Percentiles rank a stretch among this genome's conserved stretches.
These are phyloP conservation scores for Calyptomena viridis DNA, from an alignment of 2,113 vertebrate species.

Conservation along the genomic window DNA sequence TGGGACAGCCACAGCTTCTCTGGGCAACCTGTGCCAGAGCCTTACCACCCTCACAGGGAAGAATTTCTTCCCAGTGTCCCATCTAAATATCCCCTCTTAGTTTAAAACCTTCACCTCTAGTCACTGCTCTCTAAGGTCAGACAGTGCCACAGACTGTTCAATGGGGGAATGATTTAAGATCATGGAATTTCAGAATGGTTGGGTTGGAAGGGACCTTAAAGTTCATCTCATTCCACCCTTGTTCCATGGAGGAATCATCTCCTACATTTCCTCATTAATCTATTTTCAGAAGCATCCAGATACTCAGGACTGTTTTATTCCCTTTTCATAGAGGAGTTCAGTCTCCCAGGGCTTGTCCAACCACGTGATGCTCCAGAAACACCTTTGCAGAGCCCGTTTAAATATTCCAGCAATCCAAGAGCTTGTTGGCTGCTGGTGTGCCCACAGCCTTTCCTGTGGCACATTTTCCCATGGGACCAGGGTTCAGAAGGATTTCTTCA, in stretches of 20 bases:
- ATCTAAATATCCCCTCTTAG: neutral
- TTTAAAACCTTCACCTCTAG: neutral
- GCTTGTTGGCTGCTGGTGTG: neutral
- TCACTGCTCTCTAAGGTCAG: neutral
- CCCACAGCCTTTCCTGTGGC: neutral
- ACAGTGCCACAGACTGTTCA: neutral
- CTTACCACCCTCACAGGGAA: neutral
- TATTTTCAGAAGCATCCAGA: neutral
- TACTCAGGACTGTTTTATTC: neutral
- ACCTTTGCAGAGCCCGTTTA: neutral
- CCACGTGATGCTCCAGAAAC: accelerated
- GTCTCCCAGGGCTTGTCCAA: neutral
- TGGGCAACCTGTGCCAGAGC: neutral
- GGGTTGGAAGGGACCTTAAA: neutral
- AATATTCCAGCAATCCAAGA: neutral
- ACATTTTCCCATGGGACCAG: accelerated
- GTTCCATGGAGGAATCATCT: neutral
- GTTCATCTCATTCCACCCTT: neutral
- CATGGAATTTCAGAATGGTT: neutral
- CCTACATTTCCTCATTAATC: neutral
- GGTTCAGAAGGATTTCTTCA: neutral
- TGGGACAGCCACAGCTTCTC: neutral
- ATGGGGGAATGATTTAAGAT: neutral
- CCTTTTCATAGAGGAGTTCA: neutral
- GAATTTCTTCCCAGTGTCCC: neutral